A percentile compares a stretch with the other conserved stretches of the same genome.
Evolutionary conservation across 2,797 vertebrate species (phyloP).

Genomic region (Acridotheres tristis): DNA sequence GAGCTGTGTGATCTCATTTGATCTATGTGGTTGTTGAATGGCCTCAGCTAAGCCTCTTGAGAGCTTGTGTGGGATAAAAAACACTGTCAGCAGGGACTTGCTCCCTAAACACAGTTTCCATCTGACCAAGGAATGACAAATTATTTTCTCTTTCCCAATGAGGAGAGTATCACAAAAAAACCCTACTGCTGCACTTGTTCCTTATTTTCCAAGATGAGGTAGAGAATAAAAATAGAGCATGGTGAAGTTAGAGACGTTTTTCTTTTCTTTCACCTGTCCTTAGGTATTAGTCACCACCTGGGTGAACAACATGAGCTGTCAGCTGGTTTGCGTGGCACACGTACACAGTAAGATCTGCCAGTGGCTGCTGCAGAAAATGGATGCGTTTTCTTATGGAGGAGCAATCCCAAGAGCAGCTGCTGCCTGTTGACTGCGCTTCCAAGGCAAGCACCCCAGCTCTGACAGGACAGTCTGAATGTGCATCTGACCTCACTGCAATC

Average conservation of each 20-base stretch:
- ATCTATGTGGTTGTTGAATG: constrained; percentile 4
- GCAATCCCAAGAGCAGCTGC: neutral
- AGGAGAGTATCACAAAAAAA: constrained; percentile 49
- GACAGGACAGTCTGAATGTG: neutral
- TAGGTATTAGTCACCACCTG: constrained; percentile 44
- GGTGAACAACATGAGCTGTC: neutral
- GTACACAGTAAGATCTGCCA: neutral
- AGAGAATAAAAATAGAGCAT: neutral
- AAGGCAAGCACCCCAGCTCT: neutral
- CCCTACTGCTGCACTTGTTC: constrained; percentile 34
- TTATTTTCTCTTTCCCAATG: constrained; percentile 53
- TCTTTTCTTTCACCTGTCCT: constrained; percentile 49
- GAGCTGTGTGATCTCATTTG: neutral
- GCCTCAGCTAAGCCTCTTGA: constrained; percentile 45
- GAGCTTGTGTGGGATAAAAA: constrained; percentile 42
- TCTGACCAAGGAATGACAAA: constrained; percentile 66
- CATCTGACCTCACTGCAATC: neutral
- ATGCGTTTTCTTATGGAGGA: neutral
- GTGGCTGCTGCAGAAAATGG: neutral
- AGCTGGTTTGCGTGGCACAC: neutral
- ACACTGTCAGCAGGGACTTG: constrained; percentile 32
- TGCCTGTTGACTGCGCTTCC: neutral
- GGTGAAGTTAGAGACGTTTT: constrained; percentile 29
- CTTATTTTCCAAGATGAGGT: constrained; percentile 33
- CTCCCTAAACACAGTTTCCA: constrained; percentile 55